Evolutionary conservation across 2,888 invertebrate species (phyloP).

Genomic region (Platynereis dumerilii): DNA sequence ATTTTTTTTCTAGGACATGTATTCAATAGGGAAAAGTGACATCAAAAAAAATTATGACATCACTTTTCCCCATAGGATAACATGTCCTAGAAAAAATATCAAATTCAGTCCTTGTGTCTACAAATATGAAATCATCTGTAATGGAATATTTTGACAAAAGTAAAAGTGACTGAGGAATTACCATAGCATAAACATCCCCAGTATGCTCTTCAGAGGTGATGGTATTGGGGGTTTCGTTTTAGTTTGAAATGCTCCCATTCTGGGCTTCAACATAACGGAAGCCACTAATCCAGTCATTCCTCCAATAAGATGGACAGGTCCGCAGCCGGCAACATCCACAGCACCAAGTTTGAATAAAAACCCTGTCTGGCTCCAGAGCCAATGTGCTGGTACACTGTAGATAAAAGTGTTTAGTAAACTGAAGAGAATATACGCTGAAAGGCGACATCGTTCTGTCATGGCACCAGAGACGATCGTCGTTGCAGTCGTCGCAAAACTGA

Average conservation of each 20-base stretch:
- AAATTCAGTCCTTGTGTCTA: too few species aligned
- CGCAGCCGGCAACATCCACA: conserved; percentile 38
- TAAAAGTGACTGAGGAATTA: too few species aligned
- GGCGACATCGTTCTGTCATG: conserved; percentile 58
- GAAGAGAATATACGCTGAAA: conserved; percentile 54
- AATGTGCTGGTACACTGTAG: conserved; percentile 64
- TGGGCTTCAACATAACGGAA: conserved; percentile 86
- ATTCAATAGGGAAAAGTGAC: too few species aligned
- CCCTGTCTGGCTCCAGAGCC: conserved; percentile 44
- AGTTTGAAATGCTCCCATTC: conserved; percentile 73
- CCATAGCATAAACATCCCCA: conserved; percentile 54
- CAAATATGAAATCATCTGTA: too few species aligned
- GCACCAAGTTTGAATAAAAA: conserved; percentile 41
- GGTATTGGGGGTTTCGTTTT: conserved; percentile 20
- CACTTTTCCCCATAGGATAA: too few species aligned
- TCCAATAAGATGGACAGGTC: conserved; percentile 69
- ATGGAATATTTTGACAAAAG: too few species aligned
- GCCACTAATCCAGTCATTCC: conserved; percentile 80
- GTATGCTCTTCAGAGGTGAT: conserved; percentile 41
- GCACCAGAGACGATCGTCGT: conserved; percentile 58
- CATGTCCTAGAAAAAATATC: too few species aligned
- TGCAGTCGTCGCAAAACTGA: conserved; percentile 86
- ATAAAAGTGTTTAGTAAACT: conserved; percentile 53
- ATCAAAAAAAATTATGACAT: too few species aligned
- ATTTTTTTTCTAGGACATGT: too few species aligned